Percentiles rank a stretch among this genome's conserved stretches.
phyloP scores from a whole-genome alignment of 2,797 vertebrate species.

The Mus minutoides region DNA sequence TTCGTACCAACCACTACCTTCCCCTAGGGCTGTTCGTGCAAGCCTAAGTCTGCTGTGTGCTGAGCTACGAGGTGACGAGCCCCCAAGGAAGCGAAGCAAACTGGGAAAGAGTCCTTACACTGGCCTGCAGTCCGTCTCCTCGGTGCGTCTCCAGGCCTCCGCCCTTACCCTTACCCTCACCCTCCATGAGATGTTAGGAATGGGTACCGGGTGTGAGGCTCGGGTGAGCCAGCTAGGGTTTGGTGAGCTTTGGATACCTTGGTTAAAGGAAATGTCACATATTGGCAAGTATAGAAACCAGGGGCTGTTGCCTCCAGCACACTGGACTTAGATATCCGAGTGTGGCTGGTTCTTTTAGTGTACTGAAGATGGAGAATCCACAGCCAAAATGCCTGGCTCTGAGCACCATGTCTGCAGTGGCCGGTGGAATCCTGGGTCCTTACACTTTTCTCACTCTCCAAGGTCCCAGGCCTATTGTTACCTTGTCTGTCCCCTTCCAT shows the following conservation, averaged over 20 bases:
- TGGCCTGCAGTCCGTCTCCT: slow-evolving; percentile 86
- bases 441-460: fast-evolving
- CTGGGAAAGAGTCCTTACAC: slow-evolving; percentile 90
- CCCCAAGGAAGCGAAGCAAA: slow-evolving; percentile 92
- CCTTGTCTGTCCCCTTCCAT: background rate
- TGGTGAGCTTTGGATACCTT: fast-evolving
- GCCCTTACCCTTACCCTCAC: background rate
- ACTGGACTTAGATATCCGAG: background rate
- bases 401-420: fast-evolving
- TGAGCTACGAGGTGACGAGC: slow-evolving; percentile 89
- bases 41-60: slow-evolving; percentile 92
- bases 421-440: background rate
- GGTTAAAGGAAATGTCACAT: background rate
- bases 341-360: fast-evolving
- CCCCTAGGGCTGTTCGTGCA: slow-evolving; percentile 90
- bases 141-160: slow-evolving; percentile 85
- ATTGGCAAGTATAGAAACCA: fast-evolving
- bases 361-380: background rate
- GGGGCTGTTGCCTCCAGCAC: too few relatives aligned
- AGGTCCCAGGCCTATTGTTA: background rate
- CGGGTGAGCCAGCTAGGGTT: background rate
- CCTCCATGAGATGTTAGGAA: fast-evolving
- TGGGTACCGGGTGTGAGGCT: fast-evolving
- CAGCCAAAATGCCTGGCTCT: background rate
- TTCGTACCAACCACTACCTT: background rate